Conservation (phyloP, 1,140 invertebrate species). For the Heterodera carotae region DNA sequence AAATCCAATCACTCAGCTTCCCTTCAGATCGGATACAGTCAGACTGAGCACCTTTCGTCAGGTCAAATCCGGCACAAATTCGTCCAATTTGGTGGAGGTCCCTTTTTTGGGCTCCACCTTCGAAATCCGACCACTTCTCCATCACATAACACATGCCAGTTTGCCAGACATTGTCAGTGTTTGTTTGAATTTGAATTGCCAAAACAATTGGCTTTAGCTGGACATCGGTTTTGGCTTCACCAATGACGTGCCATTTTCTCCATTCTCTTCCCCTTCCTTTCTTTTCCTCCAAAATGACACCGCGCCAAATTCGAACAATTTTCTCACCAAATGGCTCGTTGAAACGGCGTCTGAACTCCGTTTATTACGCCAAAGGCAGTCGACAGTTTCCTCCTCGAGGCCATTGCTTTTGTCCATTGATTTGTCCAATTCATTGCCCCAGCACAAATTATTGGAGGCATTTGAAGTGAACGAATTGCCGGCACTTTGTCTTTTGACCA, state of each 20-base stretch:
- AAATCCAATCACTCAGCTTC: too few relatives aligned
- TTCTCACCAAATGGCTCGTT: neutral
- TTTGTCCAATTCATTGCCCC: neutral
- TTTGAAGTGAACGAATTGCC: neutral
- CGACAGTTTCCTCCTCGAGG: neutral
- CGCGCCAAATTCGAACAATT: neutral
- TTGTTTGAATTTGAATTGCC: neutral
- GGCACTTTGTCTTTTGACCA: neutral
- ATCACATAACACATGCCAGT: constrained; percentile 39
- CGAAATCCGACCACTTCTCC: constrained; percentile 35
- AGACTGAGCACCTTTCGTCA: constrained; percentile 14
- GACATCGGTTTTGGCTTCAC: constrained; percentile 43
- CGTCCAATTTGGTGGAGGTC: constrained; percentile 23
- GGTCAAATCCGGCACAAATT: constrained; percentile 31
- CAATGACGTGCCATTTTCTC: constrained; percentile 30
- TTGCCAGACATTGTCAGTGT: constrained; percentile 38
- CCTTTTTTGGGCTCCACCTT: constrained; percentile 30
- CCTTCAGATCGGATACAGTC: neutral
- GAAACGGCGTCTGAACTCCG: neutral
- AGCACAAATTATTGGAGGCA: neutral
- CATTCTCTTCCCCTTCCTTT: constrained; percentile 12
- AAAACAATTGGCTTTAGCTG: constrained; percentile 15
- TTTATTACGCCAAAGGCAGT: neutral
- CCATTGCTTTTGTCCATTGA: neutral
- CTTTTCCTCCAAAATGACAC: constrained; percentile 23